These are phyloP conservation scores for Xestia sexstrigata DNA, from an alignment of 2,888 invertebrate genomes.

Conservation along the genomic window DNA sequence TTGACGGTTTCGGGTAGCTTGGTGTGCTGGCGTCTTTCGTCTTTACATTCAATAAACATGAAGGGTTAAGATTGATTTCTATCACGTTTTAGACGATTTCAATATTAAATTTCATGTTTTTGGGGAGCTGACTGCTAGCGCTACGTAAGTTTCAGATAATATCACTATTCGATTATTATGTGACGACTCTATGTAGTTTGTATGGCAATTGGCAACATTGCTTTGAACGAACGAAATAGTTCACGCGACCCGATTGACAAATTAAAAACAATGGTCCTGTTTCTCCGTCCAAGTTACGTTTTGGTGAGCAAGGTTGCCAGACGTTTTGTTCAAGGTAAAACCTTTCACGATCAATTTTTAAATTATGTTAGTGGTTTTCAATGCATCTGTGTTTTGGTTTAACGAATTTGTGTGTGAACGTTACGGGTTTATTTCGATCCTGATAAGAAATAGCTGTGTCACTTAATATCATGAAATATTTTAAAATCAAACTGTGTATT, in stretches of 20 bases:
- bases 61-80: not conserved
- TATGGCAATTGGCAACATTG: conserved; percentile 38
- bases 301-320: conserved; percentile 77
- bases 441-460: conserved; percentile 20
- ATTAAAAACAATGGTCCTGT: conserved; percentile 60
- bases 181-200: not conserved
- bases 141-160: too few relatives aligned
- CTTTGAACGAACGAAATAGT: conserved; percentile 23
- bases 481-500: conserved; percentile 10
- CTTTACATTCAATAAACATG: not conserved
- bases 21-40: too few relatives aligned
- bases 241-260: not conserved
- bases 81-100: not conserved
- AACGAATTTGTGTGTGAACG: not conserved
- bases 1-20: too few relatives aligned
- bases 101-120: not conserved
- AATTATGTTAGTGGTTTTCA: conserved; percentile 1
- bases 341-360: conserved; percentile 68
- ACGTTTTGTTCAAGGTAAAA: conserved; percentile 83
- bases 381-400: conserved; percentile 12
- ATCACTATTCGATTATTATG: not conserved
- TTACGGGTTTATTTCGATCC: not conserved
- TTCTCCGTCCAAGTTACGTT: conserved; percentile 72
- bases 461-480: not conserved
- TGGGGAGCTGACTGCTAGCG: not conserved